Evolutionary conservation across 2,888 invertebrate species (phyloP).

Genomic region (Apantesis nais): DNA sequence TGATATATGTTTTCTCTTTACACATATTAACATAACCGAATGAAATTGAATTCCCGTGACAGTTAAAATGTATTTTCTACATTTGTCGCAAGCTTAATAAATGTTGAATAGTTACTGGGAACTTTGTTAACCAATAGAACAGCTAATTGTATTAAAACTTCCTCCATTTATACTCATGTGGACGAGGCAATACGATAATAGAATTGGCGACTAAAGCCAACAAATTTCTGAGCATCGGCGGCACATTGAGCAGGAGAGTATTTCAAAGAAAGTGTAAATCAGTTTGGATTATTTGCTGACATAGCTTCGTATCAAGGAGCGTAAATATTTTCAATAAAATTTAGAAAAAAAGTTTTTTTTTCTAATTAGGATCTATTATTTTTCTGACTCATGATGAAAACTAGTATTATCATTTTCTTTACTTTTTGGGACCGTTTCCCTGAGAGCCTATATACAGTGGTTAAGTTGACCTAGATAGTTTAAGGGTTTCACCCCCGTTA

Average conservation of each 20-base stretch:
- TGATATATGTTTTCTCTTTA: not conserved
- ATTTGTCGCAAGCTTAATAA: constrained; percentile 35
- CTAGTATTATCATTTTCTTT: not conserved
- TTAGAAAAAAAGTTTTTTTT: not conserved
- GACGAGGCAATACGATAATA: constrained; percentile 16
- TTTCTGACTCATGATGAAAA: too few species aligned
- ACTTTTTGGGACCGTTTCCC: too few species aligned
- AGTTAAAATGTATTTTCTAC: constrained; percentile 17
- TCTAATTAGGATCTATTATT: too few species aligned
- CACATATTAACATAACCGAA: not conserved
- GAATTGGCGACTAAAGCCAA: constrained; percentile 14
- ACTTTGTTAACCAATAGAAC: constrained; percentile 15
- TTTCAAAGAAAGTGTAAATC: not conserved
- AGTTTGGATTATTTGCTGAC: not conserved
- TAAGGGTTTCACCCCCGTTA: too few species aligned
- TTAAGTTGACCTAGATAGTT: too few species aligned
- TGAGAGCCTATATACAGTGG: too few species aligned
- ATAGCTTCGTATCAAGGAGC: not conserved
- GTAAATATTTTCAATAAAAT: not conserved
- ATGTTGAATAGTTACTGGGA: constrained; percentile 30
- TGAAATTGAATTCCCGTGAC: constrained; percentile 6
- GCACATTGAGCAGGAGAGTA: not conserved
- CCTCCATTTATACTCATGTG: constrained; percentile 7
- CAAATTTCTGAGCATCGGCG: not conserved
- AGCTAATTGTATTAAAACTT: constrained; percentile 32